These are phyloP conservation scores for Mamestra configurata DNA, from an alignment of 1,140 invertebrate genomes.

Conservation along the genomic window DNA sequence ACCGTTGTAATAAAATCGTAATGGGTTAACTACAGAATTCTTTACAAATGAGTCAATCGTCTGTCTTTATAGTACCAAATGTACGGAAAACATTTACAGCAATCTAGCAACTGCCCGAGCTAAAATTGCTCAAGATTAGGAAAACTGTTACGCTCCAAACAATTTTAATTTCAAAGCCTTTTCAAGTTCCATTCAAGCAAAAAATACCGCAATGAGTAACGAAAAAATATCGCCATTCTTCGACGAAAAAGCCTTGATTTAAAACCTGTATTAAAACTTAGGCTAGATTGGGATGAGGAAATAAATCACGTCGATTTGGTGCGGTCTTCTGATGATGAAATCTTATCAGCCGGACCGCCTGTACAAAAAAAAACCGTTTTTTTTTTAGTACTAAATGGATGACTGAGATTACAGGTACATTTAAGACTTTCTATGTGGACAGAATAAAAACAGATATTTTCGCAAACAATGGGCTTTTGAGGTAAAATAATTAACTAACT, in stretches of 20 bases:
- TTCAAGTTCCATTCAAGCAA: neutral
- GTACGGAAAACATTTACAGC: neutral
- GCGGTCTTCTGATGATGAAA: neutral
- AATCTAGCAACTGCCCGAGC: neutral
- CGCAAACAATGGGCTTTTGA: neutral
- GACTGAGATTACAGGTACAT: neutral
- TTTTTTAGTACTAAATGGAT: neutral
- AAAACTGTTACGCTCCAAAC: constrained; percentile 19
- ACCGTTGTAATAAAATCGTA: constrained; percentile 5
- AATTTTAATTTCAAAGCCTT: constrained; percentile 18
- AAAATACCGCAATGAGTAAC: constrained; percentile 8
- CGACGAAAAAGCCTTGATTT: constrained; percentile 4
- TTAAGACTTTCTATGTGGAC: neutral
- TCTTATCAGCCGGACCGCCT: neutral
- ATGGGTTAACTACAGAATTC: constrained; percentile 12
- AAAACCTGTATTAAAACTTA: constrained; percentile 2
- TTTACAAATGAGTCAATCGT: constrained; percentile 6
- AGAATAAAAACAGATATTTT: neutral
- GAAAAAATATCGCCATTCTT: constrained; percentile 21
- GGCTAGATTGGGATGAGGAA: neutral
- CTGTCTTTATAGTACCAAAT: neutral
- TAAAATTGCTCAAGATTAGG: constrained; percentile 19
- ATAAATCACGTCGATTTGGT: neutral
- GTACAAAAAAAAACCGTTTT: neutral
- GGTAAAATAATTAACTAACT: neutral